phyloP scores from a whole-genome alignment of 1,140 invertebrate genomes.

The Drosophila neocordata region DNA sequence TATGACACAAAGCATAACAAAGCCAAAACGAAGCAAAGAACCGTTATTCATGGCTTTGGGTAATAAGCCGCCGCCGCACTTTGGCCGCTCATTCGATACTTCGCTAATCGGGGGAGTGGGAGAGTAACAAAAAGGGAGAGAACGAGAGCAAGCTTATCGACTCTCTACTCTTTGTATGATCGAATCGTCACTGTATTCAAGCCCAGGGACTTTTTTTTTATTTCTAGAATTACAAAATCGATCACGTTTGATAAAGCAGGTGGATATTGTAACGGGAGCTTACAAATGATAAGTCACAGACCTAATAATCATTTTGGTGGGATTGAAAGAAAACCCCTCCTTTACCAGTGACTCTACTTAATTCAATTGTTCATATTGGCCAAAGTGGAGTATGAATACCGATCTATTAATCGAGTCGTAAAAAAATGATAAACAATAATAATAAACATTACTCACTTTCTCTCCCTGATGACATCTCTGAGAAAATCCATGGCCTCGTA shows the following conservation, averaged over 20 bases:
- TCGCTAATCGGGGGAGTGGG: constrained; percentile 7
- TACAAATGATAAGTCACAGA: background rate
- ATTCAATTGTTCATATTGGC: too few species aligned
- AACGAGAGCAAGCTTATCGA: constrained; percentile 9
- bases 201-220: background rate
- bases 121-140: background rate
- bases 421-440: background rate
- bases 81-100: constrained; percentile 29
- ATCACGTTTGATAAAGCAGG: background rate
- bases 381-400: too few species aligned
- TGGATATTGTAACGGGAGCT: constrained; percentile 3
- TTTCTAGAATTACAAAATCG: background rate
- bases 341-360: background rate
- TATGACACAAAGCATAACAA: constrained; percentile 20
- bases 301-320: too few species aligned
- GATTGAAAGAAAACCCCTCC: background rate
- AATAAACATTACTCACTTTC: constrained; percentile 63
- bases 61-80: constrained; percentile 37
- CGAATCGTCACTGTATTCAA: background rate
- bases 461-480: constrained; percentile 73
- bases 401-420: too few species aligned
- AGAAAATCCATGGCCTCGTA: constrained; percentile 80
- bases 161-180: constrained; percentile 7
- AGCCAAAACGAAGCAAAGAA: constrained; percentile 20
- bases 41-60: constrained; percentile 49